Base-by-base conservation (phyloP, 35 echinoderm and acorn worm genomes). In the Strongylocentrotus purpuratus region DNA sequence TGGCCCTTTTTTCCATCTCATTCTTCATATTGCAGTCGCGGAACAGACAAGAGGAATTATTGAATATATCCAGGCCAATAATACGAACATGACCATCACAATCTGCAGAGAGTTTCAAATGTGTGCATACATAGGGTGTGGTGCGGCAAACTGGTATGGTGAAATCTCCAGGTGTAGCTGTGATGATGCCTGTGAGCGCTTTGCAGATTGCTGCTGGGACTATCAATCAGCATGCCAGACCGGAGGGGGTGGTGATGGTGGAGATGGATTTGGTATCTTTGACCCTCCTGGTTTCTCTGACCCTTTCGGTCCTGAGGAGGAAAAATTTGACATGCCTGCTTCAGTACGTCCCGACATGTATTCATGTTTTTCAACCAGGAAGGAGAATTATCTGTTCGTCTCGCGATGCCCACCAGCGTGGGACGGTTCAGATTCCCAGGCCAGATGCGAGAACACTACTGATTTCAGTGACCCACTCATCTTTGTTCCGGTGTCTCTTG, bases 401-500 rank as follows among this genome's bases (percentile, higher is more conserved):
- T 18, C 87, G 12, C 91, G 48, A n/a, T 93, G 91, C 46, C 91
- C 91, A 47, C 10, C 45, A 5, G 48, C 15, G 9, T 93, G 91
- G 91, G 1, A 47, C 11, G 10, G 11, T 50, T 31, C 91, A 5
- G n/a, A 47, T 13, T 6, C 9, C 55, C 87, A 17, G 14, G 32
- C 35, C 28, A 95, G 90, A 15, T 95, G 95, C 22, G 87, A 95
- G 48, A 48, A 55, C 20, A 15, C 33, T 5, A 47, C 45, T 22
- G 48, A 95, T 58, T 70, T 46, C 48, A 94, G 88, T 35, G 71
- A 94, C 31, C 32, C 31, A 5, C 46, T 88, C 7, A 94, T 92
- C 8, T 32, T 87, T 86, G 93, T 94, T 47, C 95, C 95, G 2
- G 95, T 96, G 18, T 94, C 95, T 55, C 60, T 94, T 25, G 86